phyloP scores from a whole-genome alignment of 1,140 invertebrate species.

The Cephus cinctus region DNA sequence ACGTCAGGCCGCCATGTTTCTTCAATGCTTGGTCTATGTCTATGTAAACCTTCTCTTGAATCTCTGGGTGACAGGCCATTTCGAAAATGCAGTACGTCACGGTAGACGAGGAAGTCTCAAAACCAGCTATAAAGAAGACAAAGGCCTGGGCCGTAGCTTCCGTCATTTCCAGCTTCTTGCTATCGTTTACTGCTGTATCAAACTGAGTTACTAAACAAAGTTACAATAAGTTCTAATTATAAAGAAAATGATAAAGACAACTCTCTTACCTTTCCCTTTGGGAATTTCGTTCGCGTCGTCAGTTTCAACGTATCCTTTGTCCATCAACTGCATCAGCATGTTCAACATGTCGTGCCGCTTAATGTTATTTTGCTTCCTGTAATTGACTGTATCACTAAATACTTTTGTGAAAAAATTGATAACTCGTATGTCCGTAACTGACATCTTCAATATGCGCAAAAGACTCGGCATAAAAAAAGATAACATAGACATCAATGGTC shows the following conservation, averaged over 20 bases:
- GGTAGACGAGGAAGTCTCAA: conserved; percentile 28
- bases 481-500: conserved; percentile 7
- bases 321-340: conserved; percentile 33
- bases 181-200: not conserved
- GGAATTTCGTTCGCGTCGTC: not conserved
- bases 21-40: conserved; percentile 31
- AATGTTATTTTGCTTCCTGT: conserved; percentile 31
- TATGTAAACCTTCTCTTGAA: conserved; percentile 39
- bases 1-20: conserved; percentile 31
- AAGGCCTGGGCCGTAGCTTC: conserved; percentile 24
- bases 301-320: conserved; percentile 17
- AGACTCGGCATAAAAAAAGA: conserved; percentile 10
- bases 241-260: not conserved
- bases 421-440: conserved; percentile 15
- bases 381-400: conserved; percentile 27
- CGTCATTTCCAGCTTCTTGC: not conserved
- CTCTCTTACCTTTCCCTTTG: not conserved
- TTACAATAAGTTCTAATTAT: not conserved
- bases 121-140: conserved; percentile 33
- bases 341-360: conserved; percentile 41
- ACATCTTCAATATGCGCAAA: conserved; percentile 7
- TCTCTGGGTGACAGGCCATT: conserved; percentile 20
- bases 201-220: not conserved
- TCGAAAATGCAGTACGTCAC: conserved; percentile 34
- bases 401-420: conserved; percentile 34